Evolutionary conservation across 2,888 invertebrate species (phyloP).

Genomic region (Danaus chrysippus): DNA sequence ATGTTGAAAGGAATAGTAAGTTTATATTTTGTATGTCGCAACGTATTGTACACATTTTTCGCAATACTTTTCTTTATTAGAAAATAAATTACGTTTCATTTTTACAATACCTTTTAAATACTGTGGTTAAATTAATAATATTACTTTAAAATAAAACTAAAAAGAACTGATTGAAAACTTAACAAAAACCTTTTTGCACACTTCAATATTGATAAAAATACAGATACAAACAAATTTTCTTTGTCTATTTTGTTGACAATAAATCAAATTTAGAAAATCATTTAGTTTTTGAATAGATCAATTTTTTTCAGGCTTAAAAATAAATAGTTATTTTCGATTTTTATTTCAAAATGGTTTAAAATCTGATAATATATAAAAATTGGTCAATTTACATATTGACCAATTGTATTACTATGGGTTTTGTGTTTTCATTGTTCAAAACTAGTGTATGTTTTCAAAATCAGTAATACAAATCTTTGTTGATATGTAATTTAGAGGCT

Average conservation of each 20-base stretch:
- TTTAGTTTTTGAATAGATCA: conserved; percentile 4
- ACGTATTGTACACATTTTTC: neutral
- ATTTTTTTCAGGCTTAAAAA: neutral
- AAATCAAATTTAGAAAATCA: conserved; percentile 25
- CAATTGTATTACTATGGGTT: conserved; percentile 37
- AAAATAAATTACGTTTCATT: no score
- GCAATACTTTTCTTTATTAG: neutral
- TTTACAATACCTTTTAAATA: no score
- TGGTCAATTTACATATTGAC: conserved; percentile 7
- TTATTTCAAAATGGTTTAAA: conserved; percentile 3
- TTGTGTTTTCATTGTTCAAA: conserved; percentile 38
- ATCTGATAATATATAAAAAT: conserved; percentile 7
- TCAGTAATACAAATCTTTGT: neutral
- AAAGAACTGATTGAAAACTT: no score
- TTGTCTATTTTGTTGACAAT: conserved; percentile 14
- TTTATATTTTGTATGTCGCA: conserved; percentile 4
- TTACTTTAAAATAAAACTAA: no score
- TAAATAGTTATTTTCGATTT: neutral
- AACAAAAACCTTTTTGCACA: neutral
- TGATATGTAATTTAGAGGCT: conserved; percentile 7
- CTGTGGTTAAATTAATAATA: no score
- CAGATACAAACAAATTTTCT: neutral
- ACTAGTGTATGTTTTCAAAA: conserved; percentile 40
- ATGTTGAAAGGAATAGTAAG: conserved; percentile 50
- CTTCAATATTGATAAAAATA: neutral